Percentiles rank a stretch among this genome's conserved stretches.
Conservation (phyloP, 2,113 vertebrate species). For the Dendrocopos noguchii region DNA sequence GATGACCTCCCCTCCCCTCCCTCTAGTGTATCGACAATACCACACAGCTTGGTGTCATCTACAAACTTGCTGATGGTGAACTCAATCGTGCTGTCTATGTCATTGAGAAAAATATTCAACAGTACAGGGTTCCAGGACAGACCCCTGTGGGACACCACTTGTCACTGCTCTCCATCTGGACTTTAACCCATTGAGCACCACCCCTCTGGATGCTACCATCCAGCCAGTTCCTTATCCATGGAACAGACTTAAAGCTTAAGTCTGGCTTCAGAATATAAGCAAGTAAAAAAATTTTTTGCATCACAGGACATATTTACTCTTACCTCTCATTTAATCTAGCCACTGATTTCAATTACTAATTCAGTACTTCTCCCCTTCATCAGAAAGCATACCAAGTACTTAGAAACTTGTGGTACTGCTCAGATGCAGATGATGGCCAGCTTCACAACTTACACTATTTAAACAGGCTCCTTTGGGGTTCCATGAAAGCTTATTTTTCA, state of each 20-base stretch:
- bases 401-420: background rate
- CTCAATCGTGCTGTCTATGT: no score
- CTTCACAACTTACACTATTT: background rate
- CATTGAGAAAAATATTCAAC: no score
- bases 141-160: no score
- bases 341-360: background rate
- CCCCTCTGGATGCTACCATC: no score
- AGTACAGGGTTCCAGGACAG: no score
- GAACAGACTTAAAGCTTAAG: background rate
- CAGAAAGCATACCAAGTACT: background rate
- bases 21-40: no score
- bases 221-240: no score
- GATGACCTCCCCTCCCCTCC: no score
- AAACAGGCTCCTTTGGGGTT: background rate
- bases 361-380: background rate
- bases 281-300: background rate
- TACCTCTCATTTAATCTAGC: background rate
- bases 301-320: background rate
- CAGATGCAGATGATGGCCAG: background rate
- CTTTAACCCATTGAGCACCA: no score
- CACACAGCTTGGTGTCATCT: no score
- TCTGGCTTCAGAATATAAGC: background rate
- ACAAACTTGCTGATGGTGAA: no score
- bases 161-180: no score
- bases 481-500: background rate